Base-by-base conservation (phyloP, 2,797 vertebrate genomes). In the Pogonophryne albipinna region DNA sequence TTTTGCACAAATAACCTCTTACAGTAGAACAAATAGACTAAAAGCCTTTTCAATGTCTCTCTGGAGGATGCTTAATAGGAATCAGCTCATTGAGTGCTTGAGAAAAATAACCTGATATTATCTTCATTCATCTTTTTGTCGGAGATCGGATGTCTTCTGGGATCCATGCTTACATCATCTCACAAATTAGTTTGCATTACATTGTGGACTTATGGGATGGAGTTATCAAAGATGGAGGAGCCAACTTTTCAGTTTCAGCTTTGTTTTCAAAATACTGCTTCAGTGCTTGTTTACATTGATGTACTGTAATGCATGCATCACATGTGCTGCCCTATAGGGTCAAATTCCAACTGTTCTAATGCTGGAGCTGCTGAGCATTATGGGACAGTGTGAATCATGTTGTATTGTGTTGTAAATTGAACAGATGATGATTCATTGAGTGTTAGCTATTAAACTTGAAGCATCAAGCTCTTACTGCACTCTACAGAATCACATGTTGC, bases 41-140 rank as follows among this genome's bases (percentile, higher is more conserved):
- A 46, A 74, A 51, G 34, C 17, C 44, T 50, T 61, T 14, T 51
- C 15, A 51, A 38, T 7, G 10, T 53, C 46, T 17, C 51, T 6
- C 23, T 8, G 1, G 67, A 60, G 12, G 19, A 49, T 38, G 27
- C 41, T 56, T 42, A 38, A 10, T 56, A 55, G 51, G 42, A 50
- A 79, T 71, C 38, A 20, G 16, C 62, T 71, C 38, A 60, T 66
- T 3, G 20, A 49, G 47, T 13, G 60, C 65, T n/a, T n/a, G n/a
- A n/a, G n/a, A n/a, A n/a, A n/a, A n/a, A n/a, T n/a, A n/a, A n/a
- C 74, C 52, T 66, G 11, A 46, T 45, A 20, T 23, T 6, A 70
- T 70, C 4, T 23, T 53, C 38, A 27, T 65, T 41, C 6, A 38
- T 76, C 44, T 10, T 57, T 60, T 55, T 44, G n/a, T 5, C 41